Base-by-base conservation (phyloP, 2,113 vertebrate species). In the Sorex fumeus region DNA sequence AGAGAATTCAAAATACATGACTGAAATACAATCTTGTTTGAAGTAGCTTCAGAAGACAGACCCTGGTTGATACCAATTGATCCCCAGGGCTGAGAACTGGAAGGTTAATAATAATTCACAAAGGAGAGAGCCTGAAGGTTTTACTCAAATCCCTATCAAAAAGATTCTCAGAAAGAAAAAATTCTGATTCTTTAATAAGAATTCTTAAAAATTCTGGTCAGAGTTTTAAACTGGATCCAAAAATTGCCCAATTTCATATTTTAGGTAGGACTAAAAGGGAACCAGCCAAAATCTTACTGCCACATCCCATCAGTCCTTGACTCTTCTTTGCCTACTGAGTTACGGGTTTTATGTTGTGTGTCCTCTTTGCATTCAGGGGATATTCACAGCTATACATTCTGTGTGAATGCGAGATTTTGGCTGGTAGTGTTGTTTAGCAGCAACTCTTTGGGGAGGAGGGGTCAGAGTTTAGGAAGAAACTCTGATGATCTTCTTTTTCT, bases 81-180 rank as follows among this genome's bases (percentile, higher is more conserved):
- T 36, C 34, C 23, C 16, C 28, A 45, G 40, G 72, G 8, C 16
- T 34, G 28, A 75, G 16, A 69, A 82, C 4, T 18, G 66, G 28
- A 82, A 21, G 9, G 7, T 67, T 71, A 62, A 28, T 60, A 57
- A 66, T 0, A 81, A n/a, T 8, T 83, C 57, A 57, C 27, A 66
- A 3, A 43, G 36, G 19, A 47, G 28, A 75, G 57, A 72, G 0
- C 3, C 34, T 32, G 0, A 25, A 32, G 7, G 45, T 53, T 72
- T 50, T 18, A n/a, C 16, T 84, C 45, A 60, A 62, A 64, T 69
- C 34, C 60, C n/a, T 70, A 40, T 75, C 45, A 64, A 89, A 85
- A 90, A 40, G 32, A 82, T 84, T 82, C 25, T 32, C 21, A 62
- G 11, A 84, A 36, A 62, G 78, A 84, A 76, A 94, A 2, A 30